Evolutionary conservation across 2,888 invertebrate genomes (phyloP), one percentile per base, ranked within the genome.

Genomic region (Drosophila quasianomalipes): DNA sequence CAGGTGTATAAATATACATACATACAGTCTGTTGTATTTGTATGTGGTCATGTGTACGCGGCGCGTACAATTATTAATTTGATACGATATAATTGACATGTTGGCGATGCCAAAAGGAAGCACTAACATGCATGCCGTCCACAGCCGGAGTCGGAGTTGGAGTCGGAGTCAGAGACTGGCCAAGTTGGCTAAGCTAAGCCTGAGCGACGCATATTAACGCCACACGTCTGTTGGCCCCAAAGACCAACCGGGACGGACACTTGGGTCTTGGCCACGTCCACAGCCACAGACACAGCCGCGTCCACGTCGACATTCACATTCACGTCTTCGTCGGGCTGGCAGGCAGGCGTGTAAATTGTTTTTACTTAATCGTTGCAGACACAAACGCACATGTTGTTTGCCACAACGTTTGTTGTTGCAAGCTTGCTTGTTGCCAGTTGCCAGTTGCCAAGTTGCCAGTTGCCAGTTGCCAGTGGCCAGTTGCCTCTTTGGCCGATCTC

Each of bases 1-100:
- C 7, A 1, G 44, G 58, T 58, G 58, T 28, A 33, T 19, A 33
- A 31, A n/a, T n/a, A 19, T 19, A 14, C n/a, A n/a, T n/a, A 47
- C 49, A 39, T 52, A 51, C 33, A 3, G 33, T 68, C 33, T 60
- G 51, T 57, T 44, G 62, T 51, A 6, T 66, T 5, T 64, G 66
- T 72, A 53, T 76, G 68, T 73, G 68, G 22, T 62, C 61, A 68
- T 76, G 76, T 68, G 79, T 71, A 76, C 82, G 71, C 78, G 70
- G 81, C 86, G 82, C 82, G 85, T 89, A 90, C 85, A 88, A 90
- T 91, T 90, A 90, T 91, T 90, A 90, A 91, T 90, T 90, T 90
- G 88, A 91, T 90, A 89, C 86, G 89, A 91, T 88, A 91, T 90
- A 90, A 90, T 91, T 91, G 90, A 90, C 90, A 90, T 91, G 90